Evolutionary conservation across 2,113 vertebrate species (phyloP).

Genomic region (Cynopterus brachyotis): DNA sequence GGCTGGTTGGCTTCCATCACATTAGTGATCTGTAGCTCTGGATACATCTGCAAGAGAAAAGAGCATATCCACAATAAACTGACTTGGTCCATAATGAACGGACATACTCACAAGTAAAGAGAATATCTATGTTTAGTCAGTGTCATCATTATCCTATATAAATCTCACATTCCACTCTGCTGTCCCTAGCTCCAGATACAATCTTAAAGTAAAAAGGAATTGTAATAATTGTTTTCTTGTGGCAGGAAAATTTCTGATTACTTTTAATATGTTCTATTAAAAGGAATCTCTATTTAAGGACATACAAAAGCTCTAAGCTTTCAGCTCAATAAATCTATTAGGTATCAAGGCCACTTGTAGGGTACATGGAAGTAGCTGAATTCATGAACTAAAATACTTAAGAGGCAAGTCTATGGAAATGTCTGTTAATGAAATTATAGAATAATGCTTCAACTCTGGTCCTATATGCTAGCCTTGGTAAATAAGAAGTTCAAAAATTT

Average conservation of each 20-base stretch:
- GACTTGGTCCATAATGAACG: background rate
- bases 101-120: background rate
- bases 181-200: background rate
- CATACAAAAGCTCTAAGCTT: background rate
- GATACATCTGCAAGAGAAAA: constrained; percentile 90
- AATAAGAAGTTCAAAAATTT: background rate
- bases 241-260: background rate
- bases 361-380: background rate
- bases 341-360: background rate
- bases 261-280: background rate
- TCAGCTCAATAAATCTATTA: background rate
- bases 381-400: background rate
- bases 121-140: background rate
- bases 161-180: background rate
- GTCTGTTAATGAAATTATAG: background rate
- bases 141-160: background rate
- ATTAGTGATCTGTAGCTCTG: constrained; percentile 96
- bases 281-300: background rate
- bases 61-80: background rate
- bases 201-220: background rate
- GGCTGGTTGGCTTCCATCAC: constrained; percentile 96
- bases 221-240: background rate
- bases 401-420: background rate
- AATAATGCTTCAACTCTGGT: background rate
- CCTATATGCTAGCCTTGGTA: background rate